Evolutionary conservation across 2,113 vertebrate species (phyloP).

Genomic region (Syngnathoides biaculeatus): DNA sequence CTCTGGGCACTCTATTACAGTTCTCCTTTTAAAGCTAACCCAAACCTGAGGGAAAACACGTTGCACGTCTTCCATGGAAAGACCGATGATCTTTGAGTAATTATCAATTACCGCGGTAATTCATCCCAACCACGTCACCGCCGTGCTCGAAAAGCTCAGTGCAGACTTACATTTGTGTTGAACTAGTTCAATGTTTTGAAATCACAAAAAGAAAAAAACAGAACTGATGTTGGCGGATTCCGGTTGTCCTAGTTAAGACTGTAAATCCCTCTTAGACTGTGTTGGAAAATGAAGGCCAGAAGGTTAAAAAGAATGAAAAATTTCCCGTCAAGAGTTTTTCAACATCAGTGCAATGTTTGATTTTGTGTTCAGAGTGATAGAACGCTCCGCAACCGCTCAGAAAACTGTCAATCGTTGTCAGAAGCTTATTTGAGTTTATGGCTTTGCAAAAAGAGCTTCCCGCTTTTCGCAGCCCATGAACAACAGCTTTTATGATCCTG

Average conservation of each 20-base stretch:
- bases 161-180: constrained; percentile 3
- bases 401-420: neutral
- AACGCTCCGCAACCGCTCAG: neutral
- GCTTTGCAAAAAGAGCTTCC: neutral
- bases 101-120: constrained; percentile 73
- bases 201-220: neutral
- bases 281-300: neutral
- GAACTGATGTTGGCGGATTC: neutral
- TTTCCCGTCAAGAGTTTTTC: neutral
- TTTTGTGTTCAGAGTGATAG: neutral
- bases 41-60: constrained; percentile 70
- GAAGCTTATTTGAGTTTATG: neutral
- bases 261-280: too few species aligned
- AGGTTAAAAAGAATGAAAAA: neutral
- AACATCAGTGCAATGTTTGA: neutral
- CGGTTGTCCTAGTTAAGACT: neutral
- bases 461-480: neutral
- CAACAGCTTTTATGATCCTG: neutral
- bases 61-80: constrained; percentile 65
- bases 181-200: neutral
- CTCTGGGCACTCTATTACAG: constrained; percentile 65
- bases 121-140: constrained; percentile 58
- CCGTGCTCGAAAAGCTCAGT: constrained; percentile 14
- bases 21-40: constrained; percentile 67
- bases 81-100: constrained; percentile 68